Conservation (phyloP, 2,888 invertebrate genomes). For the Taphrorychus bicolor region DNA sequence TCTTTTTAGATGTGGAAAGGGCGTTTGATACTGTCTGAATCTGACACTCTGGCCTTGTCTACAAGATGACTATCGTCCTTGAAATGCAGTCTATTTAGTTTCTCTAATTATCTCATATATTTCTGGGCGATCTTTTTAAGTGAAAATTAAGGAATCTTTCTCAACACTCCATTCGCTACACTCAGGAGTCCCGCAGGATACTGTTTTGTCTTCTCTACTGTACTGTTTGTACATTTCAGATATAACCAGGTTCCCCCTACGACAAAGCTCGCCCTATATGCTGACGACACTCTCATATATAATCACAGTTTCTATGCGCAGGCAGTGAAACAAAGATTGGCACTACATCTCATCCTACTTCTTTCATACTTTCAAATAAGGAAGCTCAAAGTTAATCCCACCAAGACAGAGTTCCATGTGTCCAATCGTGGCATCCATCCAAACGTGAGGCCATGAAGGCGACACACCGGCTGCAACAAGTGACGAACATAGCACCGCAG, state of each 20-base stretch:
- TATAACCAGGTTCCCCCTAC: constrained; percentile 9
- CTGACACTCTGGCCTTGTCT: no score
- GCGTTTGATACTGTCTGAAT: no score
- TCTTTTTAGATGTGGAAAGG: no score
- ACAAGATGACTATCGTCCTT: constrained; percentile 1
- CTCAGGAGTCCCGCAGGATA: constrained; percentile 23
- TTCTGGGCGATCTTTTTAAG: neutral
- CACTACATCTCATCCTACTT: neutral
- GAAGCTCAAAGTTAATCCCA: constrained; percentile 10
- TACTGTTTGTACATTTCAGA: constrained; percentile 19
- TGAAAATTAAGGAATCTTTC: neutral
- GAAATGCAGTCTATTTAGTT: no score
- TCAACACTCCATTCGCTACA: neutral
- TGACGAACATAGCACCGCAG: no score
- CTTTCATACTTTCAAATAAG: constrained; percentile 9
- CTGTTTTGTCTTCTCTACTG: constrained; percentile 18
- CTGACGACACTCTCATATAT: constrained; percentile 6
- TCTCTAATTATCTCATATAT: constrained; percentile 11
- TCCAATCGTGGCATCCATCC: no score
- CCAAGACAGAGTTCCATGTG: no score
- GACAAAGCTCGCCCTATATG: neutral
- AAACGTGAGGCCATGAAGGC: no score
- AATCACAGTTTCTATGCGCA: constrained; percentile 6
- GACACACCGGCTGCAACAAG: no score
- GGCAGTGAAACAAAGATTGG: neutral